Evolutionary conservation across 2,797 vertebrate species (phyloP), one percentile per base, ranked within the genome.

Genomic region (Xenentodon cancila): DNA sequence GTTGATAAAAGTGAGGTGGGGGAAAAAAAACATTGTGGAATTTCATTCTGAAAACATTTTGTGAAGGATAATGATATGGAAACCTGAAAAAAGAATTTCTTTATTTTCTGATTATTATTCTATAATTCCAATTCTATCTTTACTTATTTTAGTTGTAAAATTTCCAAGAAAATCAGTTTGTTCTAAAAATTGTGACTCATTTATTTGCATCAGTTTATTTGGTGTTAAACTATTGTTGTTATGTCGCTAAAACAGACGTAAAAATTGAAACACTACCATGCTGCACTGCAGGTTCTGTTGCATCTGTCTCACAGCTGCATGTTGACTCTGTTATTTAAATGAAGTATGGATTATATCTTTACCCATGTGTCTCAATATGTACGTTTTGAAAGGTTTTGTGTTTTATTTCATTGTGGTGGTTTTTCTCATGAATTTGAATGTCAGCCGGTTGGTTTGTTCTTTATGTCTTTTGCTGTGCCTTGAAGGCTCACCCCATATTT

Each of bases 381-480:
- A 49, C 71, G 64, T 84, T 78, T 72, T 18, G 57, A 60, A 30
- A 30, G 19, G 61, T 81, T 87, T 82, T 78, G 50, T 87, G 74
- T 63, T 45, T 54, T 46, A 13, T 69, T 63, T 67, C 80, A 15
- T 40, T 15, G 37, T 16, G 15, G 37, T 15, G 13, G 12, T 40
- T 37, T 37, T 37, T 71, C 53, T 75, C 77, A 71, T 81, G 66
- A 72, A 75, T 79, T 53, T 85, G 85, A 91, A 92, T 91, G 89
- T 90, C 84, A 84, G 80, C 58, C 52, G 74, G 78, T 75, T 75
- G 78, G 68, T 85, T 83, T 57, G 57, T 84, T 65, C 64, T 74
- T 55, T 50, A 42, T 76, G 80, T 93, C 81, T 90, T 81, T 89
- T 88, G 89, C 85, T 91, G 93, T 94, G 93, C 92, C 92, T 94